Percentiles rank a stretch among this genome's conserved stretches.
These are phyloP conservation scores for Acrocephalus kingi DNA, from an alignment of 2,113 vertebrate genomes.

Conservation along the genomic window DNA sequence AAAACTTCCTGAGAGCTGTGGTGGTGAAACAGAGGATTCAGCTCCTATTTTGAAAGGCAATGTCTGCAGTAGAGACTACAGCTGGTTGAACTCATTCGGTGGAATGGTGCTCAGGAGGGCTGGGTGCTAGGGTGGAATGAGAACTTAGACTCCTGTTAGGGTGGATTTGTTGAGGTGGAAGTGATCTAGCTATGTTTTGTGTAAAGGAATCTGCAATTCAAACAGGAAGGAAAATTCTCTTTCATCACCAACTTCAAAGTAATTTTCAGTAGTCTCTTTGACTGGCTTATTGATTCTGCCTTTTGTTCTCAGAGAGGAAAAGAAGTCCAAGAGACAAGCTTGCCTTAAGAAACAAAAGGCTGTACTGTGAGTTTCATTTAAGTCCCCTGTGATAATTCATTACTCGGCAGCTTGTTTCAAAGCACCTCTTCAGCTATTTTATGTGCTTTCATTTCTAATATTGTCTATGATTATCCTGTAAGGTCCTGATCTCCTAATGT, in stretches of 20 bases:
- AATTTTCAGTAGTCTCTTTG: slow-evolving; percentile 2
- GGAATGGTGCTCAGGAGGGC: background rate
- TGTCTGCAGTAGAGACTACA: background rate
- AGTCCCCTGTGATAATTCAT: background rate
- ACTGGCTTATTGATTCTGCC: slow-evolving; percentile 33
- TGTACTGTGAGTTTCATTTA: background rate
- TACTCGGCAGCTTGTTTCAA: background rate
- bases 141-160: background rate
- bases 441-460: background rate
- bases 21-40: background rate
- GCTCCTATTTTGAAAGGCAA: background rate
- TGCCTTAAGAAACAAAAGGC: slow-evolving; percentile 8
- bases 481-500: background rate
- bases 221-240: slow-evolving; percentile 43
- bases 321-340: background rate
- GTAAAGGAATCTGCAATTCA: slow-evolving; percentile 40
- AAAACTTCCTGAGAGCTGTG: background rate
- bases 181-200: background rate
- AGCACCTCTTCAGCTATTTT: background rate
- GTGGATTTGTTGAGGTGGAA: background rate
- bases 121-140: background rate
- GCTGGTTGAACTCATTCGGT: background rate
- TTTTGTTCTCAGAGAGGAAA: slow-evolving; percentile 27
- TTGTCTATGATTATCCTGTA: background rate
- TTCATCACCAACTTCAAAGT: slow-evolving; percentile 44